Evolutionary conservation across 2,797 vertebrate species (phyloP).

Genomic region (Ficedula albicollis): DNA sequence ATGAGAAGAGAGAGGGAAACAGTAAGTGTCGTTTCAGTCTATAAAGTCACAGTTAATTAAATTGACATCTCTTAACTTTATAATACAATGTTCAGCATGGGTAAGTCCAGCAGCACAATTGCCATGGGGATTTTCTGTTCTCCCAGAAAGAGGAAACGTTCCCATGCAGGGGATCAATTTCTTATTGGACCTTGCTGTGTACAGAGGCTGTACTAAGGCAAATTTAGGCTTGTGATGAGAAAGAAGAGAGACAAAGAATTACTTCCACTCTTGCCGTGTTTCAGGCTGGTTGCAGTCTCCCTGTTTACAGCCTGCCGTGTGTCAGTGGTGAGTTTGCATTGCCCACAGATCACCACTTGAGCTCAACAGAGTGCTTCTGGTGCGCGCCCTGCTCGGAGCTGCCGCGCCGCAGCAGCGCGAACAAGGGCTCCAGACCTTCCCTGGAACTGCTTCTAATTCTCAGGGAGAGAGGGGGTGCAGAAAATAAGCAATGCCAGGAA

Average conservation of each 20-base stretch:
- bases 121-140: not conserved
- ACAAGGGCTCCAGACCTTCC: not conserved
- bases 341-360: conserved; percentile 39
- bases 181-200: not conserved
- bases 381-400: not conserved
- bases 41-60: not conserved
- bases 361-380: conserved; percentile 21
- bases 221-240: not conserved
- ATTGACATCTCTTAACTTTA: not conserved
- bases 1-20: not conserved
- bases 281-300: not conserved
- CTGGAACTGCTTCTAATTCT: not conserved
- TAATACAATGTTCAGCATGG: not conserved
- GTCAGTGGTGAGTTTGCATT: conserved; percentile 10
- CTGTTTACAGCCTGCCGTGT: not conserved
- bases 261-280: not conserved
- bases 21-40: not conserved
- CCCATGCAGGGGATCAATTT: not conserved
- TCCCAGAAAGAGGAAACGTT: not conserved
- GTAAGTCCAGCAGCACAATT: not conserved
- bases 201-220: not conserved
- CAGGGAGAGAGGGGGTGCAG: not conserved
- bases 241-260: not conserved
- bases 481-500: not conserved
- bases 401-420: not conserved